Conservation (phyloP, 1,140 invertebrate species). For the Oryzaephilus surinamensis region DNA sequence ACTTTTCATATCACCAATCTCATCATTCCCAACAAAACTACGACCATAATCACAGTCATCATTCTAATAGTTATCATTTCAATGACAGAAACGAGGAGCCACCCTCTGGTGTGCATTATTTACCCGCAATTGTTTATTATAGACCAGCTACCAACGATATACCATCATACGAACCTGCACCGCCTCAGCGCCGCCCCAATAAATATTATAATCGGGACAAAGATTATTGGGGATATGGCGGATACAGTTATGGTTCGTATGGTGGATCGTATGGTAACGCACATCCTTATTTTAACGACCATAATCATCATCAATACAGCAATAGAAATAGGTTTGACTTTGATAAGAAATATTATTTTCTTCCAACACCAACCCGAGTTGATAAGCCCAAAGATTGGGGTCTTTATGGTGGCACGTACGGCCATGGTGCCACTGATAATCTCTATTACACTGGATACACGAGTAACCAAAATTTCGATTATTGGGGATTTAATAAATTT, state of each 20-base stretch:
- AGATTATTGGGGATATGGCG: slow-evolving; percentile 16
- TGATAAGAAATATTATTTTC: slow-evolving; percentile 21
- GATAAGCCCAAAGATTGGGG: slow-evolving; percentile 26
- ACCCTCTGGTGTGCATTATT: slow-evolving; percentile 13
- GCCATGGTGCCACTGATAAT: slow-evolving; percentile 27
- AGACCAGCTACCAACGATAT: slow-evolving; percentile 6
- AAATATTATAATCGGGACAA: slow-evolving; percentile 14
- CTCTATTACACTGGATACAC: slow-evolving; percentile 22
- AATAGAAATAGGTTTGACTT: no score
- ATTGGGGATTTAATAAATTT: slow-evolving; percentile 26
- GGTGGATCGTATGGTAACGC: slow-evolving; percentile 37
- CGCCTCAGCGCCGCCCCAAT: slow-evolving; percentile 4
- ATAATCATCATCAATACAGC: no score
- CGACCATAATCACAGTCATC: slow-evolving; percentile 16
- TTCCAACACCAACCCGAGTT: slow-evolving; percentile 12
- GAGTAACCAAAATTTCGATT: slow-evolving; percentile 31
- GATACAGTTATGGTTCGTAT: slow-evolving; percentile 30
- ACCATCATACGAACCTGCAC: slow-evolving; percentile 12
- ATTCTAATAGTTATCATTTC: slow-evolving; percentile 19
- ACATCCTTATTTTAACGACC: no score
- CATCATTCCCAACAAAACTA: slow-evolving; percentile 20
- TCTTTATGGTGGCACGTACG: slow-evolving; percentile 33
- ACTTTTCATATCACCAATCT: slow-evolving; percentile 23
- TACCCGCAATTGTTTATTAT: slow-evolving; percentile 8
- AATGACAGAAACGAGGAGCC: no score